These are phyloP conservation scores for Carterocephalus palaemon DNA, from an alignment of 2,888 invertebrate genomes.

Conservation along the genomic window DNA sequence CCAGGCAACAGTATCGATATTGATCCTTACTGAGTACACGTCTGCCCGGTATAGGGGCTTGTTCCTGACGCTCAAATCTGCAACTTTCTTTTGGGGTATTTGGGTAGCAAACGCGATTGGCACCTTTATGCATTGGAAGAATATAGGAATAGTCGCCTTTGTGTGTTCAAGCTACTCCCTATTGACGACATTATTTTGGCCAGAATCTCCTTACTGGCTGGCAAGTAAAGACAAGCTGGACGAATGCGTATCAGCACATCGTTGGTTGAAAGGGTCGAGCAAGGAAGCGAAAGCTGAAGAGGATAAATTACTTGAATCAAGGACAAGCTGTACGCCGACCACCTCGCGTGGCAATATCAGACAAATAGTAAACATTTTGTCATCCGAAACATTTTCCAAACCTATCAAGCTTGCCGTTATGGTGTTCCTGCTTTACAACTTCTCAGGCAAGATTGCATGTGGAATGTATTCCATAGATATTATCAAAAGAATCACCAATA, in stretches of 20 bases:
- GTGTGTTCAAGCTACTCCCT: conserved; percentile 24
- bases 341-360: conserved; percentile 3
- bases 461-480: conserved; percentile 33
- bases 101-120: conserved; percentile 31
- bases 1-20: conserved; percentile 22
- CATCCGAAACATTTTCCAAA: conserved; percentile 24
- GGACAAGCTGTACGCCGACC: conserved; percentile 28
- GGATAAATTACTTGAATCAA: conserved; percentile 28
- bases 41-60: conserved; percentile 30
- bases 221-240: conserved; percentile 29
- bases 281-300: conserved; percentile 30
- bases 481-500: conserved; percentile 29
- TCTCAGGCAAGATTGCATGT: conserved; percentile 32
- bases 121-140: conserved; percentile 31
- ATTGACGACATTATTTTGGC: conserved; percentile 30
- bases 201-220: conserved; percentile 33
- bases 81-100: conserved; percentile 29
- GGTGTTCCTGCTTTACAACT: conserved; percentile 22
- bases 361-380: neutral
- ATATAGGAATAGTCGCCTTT: conserved; percentile 25
- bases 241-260: conserved; percentile 28
- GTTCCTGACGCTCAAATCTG: conserved; percentile 31
- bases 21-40: conserved; percentile 32
- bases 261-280: conserved; percentile 31
- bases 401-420: conserved; percentile 18